A percentile compares a stretch with the other conserved stretches of the same genome.
These are phyloP conservation scores for Heliangelus exortis DNA, from an alignment of 2,797 vertebrate species.

Conservation along the genomic window DNA sequence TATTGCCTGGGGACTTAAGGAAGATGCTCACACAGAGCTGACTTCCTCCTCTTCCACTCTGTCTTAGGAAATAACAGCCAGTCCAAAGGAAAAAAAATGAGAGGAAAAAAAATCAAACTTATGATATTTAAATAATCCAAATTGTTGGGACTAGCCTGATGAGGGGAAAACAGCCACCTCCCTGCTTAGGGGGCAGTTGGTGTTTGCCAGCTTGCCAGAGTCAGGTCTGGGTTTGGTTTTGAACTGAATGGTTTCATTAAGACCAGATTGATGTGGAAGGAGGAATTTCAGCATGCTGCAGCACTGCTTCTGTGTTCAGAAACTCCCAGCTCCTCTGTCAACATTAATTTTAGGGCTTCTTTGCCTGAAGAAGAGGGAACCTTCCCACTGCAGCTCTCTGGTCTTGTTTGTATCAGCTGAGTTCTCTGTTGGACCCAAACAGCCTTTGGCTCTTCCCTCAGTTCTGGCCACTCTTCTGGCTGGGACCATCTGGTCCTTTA, in stretches of 20 bases:
- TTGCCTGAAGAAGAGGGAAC: not conserved
- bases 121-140: not conserved
- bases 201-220: not conserved
- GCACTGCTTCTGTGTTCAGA: not conserved
- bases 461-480: no score
- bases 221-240: not conserved
- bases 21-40: not conserved
- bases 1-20: not conserved
- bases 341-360: not conserved
- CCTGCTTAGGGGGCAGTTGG: not conserved
- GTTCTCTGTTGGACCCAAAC: not conserved
- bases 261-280: not conserved
- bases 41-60: not conserved
- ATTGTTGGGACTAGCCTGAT: not conserved
- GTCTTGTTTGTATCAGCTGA: not conserved
- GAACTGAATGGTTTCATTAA: not conserved
- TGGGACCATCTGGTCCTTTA: not conserved
- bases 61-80: fast-evolving
- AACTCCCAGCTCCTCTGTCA: not conserved
- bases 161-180: not conserved
- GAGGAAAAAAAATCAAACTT: no score
- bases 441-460: not conserved
- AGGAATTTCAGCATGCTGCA: fast-evolving
- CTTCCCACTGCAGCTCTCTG: not conserved
- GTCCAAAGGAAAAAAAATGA: not conserved